Conservation (phyloP, 2,797 vertebrate genomes). For the Myotis pilosus region DNA sequence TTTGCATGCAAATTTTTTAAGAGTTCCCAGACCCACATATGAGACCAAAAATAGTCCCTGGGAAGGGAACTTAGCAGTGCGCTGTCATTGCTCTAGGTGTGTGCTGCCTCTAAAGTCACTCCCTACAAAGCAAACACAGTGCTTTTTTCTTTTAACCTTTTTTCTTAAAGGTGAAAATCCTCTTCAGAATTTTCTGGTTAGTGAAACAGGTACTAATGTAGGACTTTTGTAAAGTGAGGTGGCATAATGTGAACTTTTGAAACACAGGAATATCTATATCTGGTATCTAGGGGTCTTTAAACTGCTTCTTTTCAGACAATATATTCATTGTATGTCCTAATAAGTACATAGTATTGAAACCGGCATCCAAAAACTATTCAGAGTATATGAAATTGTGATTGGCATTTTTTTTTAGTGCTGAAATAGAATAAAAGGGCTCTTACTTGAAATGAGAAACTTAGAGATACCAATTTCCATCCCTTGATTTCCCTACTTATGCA, state of each 20-base stretch:
- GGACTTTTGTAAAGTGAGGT: not conserved
- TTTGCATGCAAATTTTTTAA: not conserved
- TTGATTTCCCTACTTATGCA: not conserved
- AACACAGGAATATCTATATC: not conserved
- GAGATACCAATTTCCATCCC: constrained; percentile 34
- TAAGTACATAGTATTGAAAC: not conserved
- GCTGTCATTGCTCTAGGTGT: not conserved
- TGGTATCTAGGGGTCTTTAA: not conserved
- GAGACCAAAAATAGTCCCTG: not conserved
- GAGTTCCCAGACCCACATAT: not conserved
- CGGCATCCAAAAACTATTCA: not conserved
- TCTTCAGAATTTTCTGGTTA: not conserved
- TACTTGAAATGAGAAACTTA: constrained; percentile 4
- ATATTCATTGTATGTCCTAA: not conserved
- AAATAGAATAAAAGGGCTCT: not conserved
- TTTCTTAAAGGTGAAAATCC: not conserved
- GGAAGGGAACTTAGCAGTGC: too few relatives aligned
- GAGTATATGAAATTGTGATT: not conserved
- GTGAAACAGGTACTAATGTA: not conserved
- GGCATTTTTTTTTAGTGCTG: not conserved
- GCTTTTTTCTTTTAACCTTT: not conserved
- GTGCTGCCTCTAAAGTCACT: not conserved
- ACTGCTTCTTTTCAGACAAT: not conserved
- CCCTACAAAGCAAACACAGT: not conserved
- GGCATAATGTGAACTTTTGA: not conserved